These are phyloP conservation scores for Osmoderma eremita DNA, from an alignment of 2,888 invertebrate genomes.

Conservation along the genomic window DNA sequence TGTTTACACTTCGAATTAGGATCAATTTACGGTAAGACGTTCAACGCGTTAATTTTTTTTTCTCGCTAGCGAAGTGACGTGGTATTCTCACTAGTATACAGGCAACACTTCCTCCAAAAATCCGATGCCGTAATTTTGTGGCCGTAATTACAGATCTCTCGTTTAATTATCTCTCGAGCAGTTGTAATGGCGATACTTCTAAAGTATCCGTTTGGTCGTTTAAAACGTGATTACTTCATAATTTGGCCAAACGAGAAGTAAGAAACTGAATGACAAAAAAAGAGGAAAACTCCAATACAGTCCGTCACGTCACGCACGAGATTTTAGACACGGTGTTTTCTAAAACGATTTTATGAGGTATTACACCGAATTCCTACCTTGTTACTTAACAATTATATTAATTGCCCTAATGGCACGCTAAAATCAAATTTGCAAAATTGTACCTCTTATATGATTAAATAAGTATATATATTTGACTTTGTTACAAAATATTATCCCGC, in stretches of 20 bases:
- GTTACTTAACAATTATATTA: neutral
- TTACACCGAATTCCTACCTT: neutral
- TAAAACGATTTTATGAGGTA: neutral
- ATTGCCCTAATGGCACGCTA: too few species aligned
- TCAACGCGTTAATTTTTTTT: conserved; percentile 10
- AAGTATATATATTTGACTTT: neutral
- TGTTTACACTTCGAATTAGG: conserved; percentile 30
- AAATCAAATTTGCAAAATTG: neutral
- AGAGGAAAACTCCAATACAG: neutral
- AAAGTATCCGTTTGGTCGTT: neutral
- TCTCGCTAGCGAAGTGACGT: neutral
- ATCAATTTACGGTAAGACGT: conserved; percentile 27
- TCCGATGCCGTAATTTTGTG: conserved; percentile 18
- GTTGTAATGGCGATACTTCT: conserved; percentile 2
- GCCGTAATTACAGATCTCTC: conserved; percentile 15
- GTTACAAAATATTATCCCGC: neutral
- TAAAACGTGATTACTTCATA: conserved; percentile 30
- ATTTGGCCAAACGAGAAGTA: conserved; percentile 10
- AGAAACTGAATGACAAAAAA: conserved; percentile 9
- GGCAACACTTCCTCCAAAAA: neutral
- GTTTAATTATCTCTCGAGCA: conserved; percentile 13
- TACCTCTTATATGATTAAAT: neutral
- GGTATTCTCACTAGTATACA: neutral
- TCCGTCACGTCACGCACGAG: neutral
- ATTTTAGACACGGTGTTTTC: conserved; percentile 4